These are phyloP conservation scores for Helostoma temminkii DNA, from an alignment of 2,797 vertebrate genomes.

Conservation along the genomic window DNA sequence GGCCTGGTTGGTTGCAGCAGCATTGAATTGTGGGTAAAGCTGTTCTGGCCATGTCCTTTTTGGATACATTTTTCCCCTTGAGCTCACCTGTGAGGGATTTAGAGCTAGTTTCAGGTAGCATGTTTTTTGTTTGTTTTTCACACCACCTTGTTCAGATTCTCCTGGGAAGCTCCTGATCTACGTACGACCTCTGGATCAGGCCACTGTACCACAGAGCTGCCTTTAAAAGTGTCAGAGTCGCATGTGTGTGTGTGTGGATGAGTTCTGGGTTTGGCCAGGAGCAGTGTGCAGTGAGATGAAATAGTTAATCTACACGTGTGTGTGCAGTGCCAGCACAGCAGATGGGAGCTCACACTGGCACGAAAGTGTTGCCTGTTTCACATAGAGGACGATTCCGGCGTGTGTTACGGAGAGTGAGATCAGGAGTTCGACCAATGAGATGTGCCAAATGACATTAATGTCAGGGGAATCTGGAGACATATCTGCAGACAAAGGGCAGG, in stretches of 20 bases:
- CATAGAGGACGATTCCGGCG: constrained; percentile 52
- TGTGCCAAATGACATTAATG: constrained; percentile 57
- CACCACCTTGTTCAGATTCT: not conserved
- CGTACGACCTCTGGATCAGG: constrained; percentile 40
- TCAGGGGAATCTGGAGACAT: constrained; percentile 30
- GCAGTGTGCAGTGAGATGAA: constrained; percentile 46
- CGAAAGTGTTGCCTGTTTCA: constrained; percentile 68
- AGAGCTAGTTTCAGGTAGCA: constrained; percentile 2
- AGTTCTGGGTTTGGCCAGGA: constrained; percentile 37
- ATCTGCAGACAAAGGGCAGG: constrained; percentile 22
- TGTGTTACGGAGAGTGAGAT: constrained; percentile 37
- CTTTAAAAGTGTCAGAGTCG: constrained; percentile 4
- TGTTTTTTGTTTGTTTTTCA: constrained; percentile 12
- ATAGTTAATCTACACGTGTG: constrained; percentile 62
- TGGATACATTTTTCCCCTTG: not conserved
- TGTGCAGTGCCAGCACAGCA: constrained; percentile 72
- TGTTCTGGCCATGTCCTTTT: constrained; percentile 22
- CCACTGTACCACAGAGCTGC: constrained; percentile 8
- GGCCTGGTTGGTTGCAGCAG: constrained; percentile 57
- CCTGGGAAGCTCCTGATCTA: constrained; percentile 25
- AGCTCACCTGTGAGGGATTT: constrained; percentile 39
- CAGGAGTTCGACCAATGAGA: constrained; percentile 54
- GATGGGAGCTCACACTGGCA: constrained; percentile 73
- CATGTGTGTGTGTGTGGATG: not conserved
- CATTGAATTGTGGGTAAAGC: constrained; percentile 59